Evolutionary conservation across 2,888 invertebrate species (phyloP).

Genomic region (Microchrysa polita): DNA sequence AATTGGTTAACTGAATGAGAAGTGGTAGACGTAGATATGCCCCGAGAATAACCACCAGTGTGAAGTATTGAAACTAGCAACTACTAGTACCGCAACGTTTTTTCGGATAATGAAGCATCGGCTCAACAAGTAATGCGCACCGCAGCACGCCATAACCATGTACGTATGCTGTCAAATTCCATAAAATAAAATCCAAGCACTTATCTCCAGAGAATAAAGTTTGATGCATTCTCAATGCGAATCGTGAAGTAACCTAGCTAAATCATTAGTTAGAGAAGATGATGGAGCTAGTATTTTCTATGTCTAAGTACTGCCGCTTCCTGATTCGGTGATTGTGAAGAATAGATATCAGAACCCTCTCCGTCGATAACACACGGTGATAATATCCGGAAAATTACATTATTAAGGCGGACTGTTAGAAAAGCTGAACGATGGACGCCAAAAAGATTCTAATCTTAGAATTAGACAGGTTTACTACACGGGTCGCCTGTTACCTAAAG

Average conservation of each 20-base stretch:
- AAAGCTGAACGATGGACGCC: too few species aligned
- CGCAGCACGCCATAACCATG: background rate
- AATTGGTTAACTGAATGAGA: background rate
- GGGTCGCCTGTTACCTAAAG: too few species aligned
- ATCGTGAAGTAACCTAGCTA: slow-evolving; percentile 24
- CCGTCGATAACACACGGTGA: background rate
- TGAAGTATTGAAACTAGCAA: background rate
- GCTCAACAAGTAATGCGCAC: background rate
- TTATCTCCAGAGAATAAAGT: background rate
- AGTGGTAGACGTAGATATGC: background rate
- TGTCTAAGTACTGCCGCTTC: background rate
- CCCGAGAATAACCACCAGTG: slow-evolving; percentile 8
- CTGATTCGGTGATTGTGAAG: background rate
- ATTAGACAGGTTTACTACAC: too few species aligned
- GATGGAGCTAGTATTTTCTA: slow-evolving; percentile 7
- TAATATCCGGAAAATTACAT: slow-evolving; percentile 11
- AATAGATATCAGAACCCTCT: background rate
- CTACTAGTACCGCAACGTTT: background rate
- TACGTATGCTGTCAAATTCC: background rate
- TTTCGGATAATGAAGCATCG: background rate
- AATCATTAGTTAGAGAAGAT: slow-evolving; percentile 40
- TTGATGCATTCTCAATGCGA: slow-evolving; percentile 27
- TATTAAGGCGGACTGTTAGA: background rate
- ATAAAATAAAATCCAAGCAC: background rate
- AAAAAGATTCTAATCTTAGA: too few species aligned